These are phyloP conservation scores for Aethina tumida DNA, from an alignment of 1,140 invertebrate genomes.

Conservation along the genomic window DNA sequence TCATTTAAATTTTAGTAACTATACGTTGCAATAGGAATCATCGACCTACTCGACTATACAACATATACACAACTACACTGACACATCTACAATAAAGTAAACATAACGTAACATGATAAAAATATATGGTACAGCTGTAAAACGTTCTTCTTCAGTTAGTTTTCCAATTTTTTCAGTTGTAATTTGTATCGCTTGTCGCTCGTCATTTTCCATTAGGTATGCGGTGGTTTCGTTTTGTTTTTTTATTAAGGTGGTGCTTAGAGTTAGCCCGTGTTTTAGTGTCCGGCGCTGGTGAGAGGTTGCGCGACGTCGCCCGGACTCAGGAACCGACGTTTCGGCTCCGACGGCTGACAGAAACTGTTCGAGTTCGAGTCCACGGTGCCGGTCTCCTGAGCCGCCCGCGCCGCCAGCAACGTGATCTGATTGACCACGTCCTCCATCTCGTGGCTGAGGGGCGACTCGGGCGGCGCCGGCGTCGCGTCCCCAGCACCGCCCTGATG, in stretches of 20 bases:
- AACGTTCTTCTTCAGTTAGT: too few species aligned
- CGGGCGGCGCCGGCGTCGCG: slow-evolving; percentile 34
- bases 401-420: slow-evolving; percentile 64
- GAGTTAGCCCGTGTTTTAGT: slow-evolving; percentile 29
- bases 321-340: slow-evolving; percentile 39
- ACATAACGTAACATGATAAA: slow-evolving; percentile 14
- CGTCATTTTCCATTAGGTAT: background rate
- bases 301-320: slow-evolving; percentile 39
- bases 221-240: background rate
- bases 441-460: slow-evolving; percentile 58
- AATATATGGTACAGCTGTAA: slow-evolving; percentile 16
- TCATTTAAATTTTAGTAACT: slow-evolving; percentile 33
- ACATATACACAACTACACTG: slow-evolving; percentile 34
- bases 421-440: slow-evolving; percentile 78
- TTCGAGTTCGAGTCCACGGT: slow-evolving; percentile 38
- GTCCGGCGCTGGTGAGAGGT: slow-evolving; percentile 46
- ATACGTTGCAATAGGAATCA: slow-evolving; percentile 39
- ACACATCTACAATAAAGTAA: slow-evolving; percentile 32
- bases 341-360: slow-evolving; percentile 42
- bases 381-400: slow-evolving; percentile 48
- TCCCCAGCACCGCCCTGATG: slow-evolving; percentile 35
- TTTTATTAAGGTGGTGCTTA: slow-evolving; percentile 6
- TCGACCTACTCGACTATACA: slow-evolving; percentile 33
- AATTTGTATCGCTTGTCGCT: slow-evolving; percentile 25
- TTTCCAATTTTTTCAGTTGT: slow-evolving; percentile 33